A percentile compares a stretch with the other conserved stretches of the same genome.
These are phyloP conservation scores for Drosophila fungiperda DNA, from an alignment of 2,888 invertebrate genomes.

Conservation along the genomic window DNA sequence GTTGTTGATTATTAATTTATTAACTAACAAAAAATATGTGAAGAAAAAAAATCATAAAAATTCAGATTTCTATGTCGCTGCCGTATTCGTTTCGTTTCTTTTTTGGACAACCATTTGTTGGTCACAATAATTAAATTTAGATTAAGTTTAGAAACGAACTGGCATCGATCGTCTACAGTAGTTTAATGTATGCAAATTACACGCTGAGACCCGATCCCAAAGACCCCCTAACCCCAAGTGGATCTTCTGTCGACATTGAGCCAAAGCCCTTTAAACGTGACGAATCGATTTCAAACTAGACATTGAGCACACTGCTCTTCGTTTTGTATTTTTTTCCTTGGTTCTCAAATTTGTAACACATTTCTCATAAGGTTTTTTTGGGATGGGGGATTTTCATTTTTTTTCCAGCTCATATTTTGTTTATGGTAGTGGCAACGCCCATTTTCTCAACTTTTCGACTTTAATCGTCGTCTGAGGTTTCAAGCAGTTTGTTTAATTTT, in stretches of 20 bases:
- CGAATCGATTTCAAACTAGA: constrained; percentile 75
- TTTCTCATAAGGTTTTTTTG: constrained; percentile 33
- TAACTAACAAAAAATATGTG: constrained; percentile 51
- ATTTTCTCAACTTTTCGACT: constrained; percentile 77
- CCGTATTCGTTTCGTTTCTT: constrained; percentile 39
- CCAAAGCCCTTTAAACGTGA: constrained; percentile 75
- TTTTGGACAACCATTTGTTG: constrained; percentile 64
- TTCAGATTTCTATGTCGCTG: constrained; percentile 61
- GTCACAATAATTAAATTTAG: constrained; percentile 81
- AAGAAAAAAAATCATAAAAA: constrained; percentile 51
- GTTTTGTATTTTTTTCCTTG: constrained; percentile 6
- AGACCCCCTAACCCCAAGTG: constrained; percentile 23
- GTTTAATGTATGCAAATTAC: constrained; percentile 80
- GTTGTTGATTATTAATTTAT: constrained; percentile 79
- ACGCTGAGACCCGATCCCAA: constrained; percentile 50
- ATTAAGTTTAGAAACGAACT: constrained; percentile 70
- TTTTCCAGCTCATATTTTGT: constrained; percentile 44
- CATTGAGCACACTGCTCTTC: constrained; percentile 54
- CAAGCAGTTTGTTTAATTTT: constrained; percentile 60
- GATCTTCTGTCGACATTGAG: constrained; percentile 71
- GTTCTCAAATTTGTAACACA: constrained; percentile 59
- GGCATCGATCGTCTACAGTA: constrained; percentile 64
- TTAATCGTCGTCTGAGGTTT: constrained; percentile 65
- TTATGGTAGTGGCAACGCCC: constrained; percentile 73
- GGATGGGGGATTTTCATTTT: constrained; percentile 35